Base-by-base conservation (phyloP, 2,113 vertebrate genomes). In the Myanophis thanlyinensis region DNA sequence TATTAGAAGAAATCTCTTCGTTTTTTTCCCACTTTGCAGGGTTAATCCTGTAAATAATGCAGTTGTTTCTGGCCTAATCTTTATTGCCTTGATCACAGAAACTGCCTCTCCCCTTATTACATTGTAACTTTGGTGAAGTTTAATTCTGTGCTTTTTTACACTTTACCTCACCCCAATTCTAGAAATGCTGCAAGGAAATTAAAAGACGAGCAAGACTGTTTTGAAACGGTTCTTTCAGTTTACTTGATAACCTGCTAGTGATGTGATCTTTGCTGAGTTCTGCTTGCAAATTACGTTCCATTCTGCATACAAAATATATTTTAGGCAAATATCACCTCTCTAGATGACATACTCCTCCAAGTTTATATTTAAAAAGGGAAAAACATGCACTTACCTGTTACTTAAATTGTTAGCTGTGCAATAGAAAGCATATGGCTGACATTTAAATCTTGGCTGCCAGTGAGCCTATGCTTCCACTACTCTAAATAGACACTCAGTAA, bases 331-430 rank as follows among this genome's bases (percentile, higher is more conserved):
- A 54, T 80, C 54, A 44, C 23, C 25, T 46, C 23, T 92, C 62
- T 46, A n/a, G 48, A 88, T 88, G 91, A 80, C 87, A 35, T 67
- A 89, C 35, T 84, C 56, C 88, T 88, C 86, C 46, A 80, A 54
- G 49, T 25, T 89, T 88, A 40, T 92, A n/a, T 88, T 89, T 88
- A 80, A 89, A 44, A 89, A 92, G 25, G 25, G 59, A 88, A 88
- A 90, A 56, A 44, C 49, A 25, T 86, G 35, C 40, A 56, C 85
- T 86, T 88, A 46, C 56, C 85, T 90, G 56, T 62, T 52, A 5
- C 27, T 49, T 22, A 87, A 62, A 67, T 47, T 54, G 56, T n/a
- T 88, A 51, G 59, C 59, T 53, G 52, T n/a, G 18, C 35, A 59
- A 20, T 67, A 49, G 73, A 84, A 91, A 30, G 5, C 30, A 80